Conservation (phyloP, 1,140 invertebrate species). For the Lepidotrigona ventralis region DNA sequence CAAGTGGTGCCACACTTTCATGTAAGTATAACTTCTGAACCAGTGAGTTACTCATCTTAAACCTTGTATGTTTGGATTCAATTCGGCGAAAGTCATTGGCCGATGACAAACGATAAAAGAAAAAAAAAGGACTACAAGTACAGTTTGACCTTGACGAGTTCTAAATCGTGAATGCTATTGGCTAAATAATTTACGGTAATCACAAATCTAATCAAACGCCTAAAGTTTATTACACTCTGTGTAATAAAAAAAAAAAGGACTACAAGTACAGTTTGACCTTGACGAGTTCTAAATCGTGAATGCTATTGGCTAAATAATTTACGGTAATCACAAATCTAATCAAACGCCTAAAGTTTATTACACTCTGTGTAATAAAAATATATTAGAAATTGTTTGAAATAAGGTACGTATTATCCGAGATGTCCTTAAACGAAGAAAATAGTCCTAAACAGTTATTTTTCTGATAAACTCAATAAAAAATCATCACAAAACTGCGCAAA, state of each 20-base stretch:
- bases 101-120: no score
- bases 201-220: not conserved
- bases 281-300: not conserved
- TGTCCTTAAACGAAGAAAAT: no score
- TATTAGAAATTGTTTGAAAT: not conserved
- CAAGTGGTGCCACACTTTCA: no score
- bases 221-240: not conserved
- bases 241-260: not conserved
- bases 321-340: not conserved
- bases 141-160: not conserved
- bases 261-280: not conserved
- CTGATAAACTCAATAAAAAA: no score
- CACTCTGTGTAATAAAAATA: not conserved
- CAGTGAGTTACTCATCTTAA: no score
- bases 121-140: no score
- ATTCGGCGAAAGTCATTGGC: no score
- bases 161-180: not conserved
- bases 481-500: no score
- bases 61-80: no score
- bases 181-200: not conserved
- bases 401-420: not conserved
- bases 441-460: no score
- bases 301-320: not conserved
- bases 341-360: no score
- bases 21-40: no score